These are phyloP conservation scores for Stenolophus ochropezus DNA, from an alignment of 2,888 invertebrate species.

Conservation along the genomic window DNA sequence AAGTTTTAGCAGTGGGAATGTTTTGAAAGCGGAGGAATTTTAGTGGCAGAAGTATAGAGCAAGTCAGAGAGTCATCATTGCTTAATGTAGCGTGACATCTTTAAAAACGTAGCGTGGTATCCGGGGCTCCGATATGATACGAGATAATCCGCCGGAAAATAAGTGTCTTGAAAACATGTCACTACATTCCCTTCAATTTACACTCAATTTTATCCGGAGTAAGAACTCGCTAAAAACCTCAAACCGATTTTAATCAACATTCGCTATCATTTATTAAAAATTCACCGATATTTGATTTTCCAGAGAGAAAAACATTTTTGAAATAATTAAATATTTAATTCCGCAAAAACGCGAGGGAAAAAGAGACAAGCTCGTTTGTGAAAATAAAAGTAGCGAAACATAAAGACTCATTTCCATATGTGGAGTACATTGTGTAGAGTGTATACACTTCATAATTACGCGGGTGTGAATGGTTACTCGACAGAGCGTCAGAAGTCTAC, in stretches of 20 bases:
- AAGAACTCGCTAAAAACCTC: no score
- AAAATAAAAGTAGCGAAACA: neutral
- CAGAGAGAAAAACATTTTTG: no score
- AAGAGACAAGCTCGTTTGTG: neutral
- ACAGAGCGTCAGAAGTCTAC: neutral
- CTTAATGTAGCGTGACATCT: conserved; percentile 52
- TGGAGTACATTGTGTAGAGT: neutral
- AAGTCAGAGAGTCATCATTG: conserved; percentile 26
- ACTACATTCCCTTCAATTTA: neutral
- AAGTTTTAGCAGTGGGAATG: neutral
- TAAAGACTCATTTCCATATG: neutral
- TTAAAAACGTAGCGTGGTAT: conserved; percentile 29
- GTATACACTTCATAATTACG: neutral
- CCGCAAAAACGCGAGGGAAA: neutral
- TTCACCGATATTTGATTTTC: no score
- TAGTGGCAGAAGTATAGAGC: neutral
- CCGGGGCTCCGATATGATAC: conserved; percentile 28
- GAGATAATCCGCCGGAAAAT: conserved; percentile 54
- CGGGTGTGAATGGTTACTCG: neutral
- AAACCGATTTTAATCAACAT: no score
- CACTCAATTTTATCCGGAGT: neutral
- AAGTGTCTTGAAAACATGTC: conserved; percentile 26
- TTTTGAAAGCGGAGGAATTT: neutral
- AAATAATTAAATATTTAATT: neutral
- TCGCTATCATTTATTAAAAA: no score